phyloP scores from a whole-genome alignment of 2,797 vertebrate genomes.

The Microhierax caerulescens region DNA sequence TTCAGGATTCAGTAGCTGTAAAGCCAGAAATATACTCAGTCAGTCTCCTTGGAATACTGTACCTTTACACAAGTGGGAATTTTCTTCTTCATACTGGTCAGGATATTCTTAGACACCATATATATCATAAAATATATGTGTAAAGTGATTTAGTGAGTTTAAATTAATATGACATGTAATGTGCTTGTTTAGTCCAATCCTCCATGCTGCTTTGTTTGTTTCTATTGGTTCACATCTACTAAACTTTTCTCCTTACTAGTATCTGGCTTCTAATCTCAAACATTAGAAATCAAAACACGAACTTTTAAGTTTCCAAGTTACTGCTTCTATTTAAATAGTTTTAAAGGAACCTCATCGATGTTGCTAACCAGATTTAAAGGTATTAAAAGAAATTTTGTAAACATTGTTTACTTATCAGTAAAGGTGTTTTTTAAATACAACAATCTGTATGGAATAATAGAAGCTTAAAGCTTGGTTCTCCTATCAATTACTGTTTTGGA shows the following conservation, averaged over 20 bases:
- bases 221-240: not conserved
- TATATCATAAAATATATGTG: not conserved
- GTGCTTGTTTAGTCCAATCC: not conserved
- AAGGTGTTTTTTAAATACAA: not conserved
- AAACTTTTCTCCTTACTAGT: not conserved
- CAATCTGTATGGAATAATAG: not conserved
- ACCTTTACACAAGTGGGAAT: not conserved
- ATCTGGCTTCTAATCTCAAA: not conserved
- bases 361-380: not conserved
- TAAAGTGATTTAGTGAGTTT: not conserved
- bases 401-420: not conserved
- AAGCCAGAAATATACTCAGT: constrained; percentile 46
- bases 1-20: constrained; percentile 95
- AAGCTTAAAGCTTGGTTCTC: not conserved
- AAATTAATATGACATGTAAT: not conserved
- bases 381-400: not conserved
- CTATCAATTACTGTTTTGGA: not conserved
- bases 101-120: not conserved
- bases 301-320: not conserved
- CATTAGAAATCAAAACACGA: not conserved
- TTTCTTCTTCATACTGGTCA: not conserved
- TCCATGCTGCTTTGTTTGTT: not conserved
- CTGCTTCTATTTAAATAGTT: not conserved
- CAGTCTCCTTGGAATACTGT: constrained; percentile 9
- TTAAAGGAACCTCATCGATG: not conserved